Evolutionary conservation across 2,113 vertebrate genomes (phyloP), one percentile per base, ranked within the genome.

Genomic region (Trematocara stigmaticum): DNA sequence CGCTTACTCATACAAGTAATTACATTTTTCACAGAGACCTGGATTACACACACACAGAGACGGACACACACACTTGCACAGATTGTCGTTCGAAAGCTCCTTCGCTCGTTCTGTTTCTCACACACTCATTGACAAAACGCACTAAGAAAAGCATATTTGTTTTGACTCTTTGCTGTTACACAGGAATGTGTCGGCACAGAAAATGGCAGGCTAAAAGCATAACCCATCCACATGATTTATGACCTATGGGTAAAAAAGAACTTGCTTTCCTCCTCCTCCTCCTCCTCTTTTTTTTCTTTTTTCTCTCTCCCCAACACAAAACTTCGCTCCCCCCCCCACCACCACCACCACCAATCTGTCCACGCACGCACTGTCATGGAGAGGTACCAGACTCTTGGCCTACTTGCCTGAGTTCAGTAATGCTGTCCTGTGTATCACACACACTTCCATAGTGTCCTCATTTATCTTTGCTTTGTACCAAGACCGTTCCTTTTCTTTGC

Each of bases 1-100:
- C 55, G 84, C 94, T 95, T 94, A 93, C 91, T 95, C 95, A 94
- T 87, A 95, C 93, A 93, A 90, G 92, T 94, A 94, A 96, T 95
- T 94, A 93, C 92, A 93, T 93, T 95, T 74, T 95, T 92, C 86
- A 90, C 86, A 83, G 84, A 92, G 84, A 89, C 89, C 88, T 85
- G 93, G 91, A 95, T 92, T 91, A 94, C 55, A 81, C 85, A 90
- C 85, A 83, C 78, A 83, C 78, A 49, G 26, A 40, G 35, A 53
- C 23, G 16, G 42, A 55, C 91, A 90, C 51, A 59, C 35, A 64
- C 91, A 89, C 53, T 56, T 40, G 16, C 51, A 64, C 91, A 90
- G 90, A 90, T 88, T 91, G 88, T 89, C 53, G 16, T 80, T 85
- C 79, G 81, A 31, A 90, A 90, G 87, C 91, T 82, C 87, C 81